phyloP scores from a whole-genome alignment of 1,140 invertebrate species.

The Aphis craccivora region DNA sequence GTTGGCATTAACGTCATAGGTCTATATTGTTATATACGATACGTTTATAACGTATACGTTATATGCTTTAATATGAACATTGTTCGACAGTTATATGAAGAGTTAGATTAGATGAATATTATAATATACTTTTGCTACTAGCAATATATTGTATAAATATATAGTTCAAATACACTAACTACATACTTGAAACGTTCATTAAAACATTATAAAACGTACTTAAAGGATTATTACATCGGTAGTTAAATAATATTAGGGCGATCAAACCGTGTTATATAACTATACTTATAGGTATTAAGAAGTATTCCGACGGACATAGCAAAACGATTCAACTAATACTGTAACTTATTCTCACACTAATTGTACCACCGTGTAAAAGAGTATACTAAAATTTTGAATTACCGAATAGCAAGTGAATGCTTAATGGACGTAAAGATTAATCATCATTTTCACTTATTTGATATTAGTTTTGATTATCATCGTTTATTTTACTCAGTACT shows the following conservation, averaged over 20 bases:
- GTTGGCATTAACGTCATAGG: no score
- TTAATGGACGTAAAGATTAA: no score
- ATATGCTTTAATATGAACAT: no score
- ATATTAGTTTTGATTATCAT: no score
- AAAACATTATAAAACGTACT: background rate
- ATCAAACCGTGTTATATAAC: background rate
- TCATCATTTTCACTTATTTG: no score
- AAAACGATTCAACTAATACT: background rate
- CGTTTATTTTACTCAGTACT: background rate
- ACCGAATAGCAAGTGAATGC: no score
- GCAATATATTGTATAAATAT: background rate
- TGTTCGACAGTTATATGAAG: no score
- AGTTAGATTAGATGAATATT: background rate
- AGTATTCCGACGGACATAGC: background rate
- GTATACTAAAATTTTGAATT: background rate
- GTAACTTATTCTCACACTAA: background rate
- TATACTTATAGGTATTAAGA: background rate
- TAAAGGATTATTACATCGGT: background rate
- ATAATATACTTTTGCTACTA: background rate
- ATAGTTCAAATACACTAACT: background rate
- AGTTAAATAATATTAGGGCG: background rate
- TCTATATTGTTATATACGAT: no score
- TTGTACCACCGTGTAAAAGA: background rate
- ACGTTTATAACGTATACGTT: no score
- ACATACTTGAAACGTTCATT: background rate